Base-by-base conservation (phyloP, 2,888 invertebrate species). In the Standfussiana lucernea region DNA sequence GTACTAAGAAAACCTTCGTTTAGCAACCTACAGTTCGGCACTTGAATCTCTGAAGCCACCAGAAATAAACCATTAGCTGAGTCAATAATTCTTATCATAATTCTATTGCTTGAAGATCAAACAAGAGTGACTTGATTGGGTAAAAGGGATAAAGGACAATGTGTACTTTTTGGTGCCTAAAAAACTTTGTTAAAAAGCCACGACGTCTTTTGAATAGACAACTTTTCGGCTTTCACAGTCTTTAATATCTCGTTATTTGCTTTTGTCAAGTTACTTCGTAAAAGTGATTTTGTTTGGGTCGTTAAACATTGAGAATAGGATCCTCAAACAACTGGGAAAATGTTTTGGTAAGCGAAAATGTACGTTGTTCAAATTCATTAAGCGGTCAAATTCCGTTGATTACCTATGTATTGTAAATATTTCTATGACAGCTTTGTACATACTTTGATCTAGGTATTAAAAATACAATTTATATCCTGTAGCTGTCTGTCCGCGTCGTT, bases 11-110 rank as follows among this genome's bases (percentile, higher is more conserved):
- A 90, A 86, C 90, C 91, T 32, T 87, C 91, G 6, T 89, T 91
- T 70, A 88, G 82, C 72, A 83, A 89, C 67, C 76, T 91, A 45
- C 91, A 91, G 71, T 93, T 93, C 45, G 95, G 93, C 77, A 95
- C 96, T 88, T 96, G 94, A 96, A 91, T 83, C 71, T 72, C 68
- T 65, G 28, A 64, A 56, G 45, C 67, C 66, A 78, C 13, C 1
- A 73, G 5, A 72, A 79, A 37, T 65, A 53, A 72, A 77, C 24
- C 61, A 72, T 70, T 72, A 82, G 66, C 50, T n/a, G 69, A 68
- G 68, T 87, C 83, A 86, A 86, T 78, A 79, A 74, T 61, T 73
- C 50, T 13, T 75, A 74, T 79, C 77, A 73, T 87, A 70, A 77
- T 79, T 71, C 66, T 76, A 77, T 64, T 68, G 53, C 40, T 75